A percentile compares a stretch with the other conserved stretches of the same genome.
These are phyloP conservation scores for Pandemis corylana DNA, from an alignment of 2,888 invertebrate genomes.

Conservation along the genomic window DNA sequence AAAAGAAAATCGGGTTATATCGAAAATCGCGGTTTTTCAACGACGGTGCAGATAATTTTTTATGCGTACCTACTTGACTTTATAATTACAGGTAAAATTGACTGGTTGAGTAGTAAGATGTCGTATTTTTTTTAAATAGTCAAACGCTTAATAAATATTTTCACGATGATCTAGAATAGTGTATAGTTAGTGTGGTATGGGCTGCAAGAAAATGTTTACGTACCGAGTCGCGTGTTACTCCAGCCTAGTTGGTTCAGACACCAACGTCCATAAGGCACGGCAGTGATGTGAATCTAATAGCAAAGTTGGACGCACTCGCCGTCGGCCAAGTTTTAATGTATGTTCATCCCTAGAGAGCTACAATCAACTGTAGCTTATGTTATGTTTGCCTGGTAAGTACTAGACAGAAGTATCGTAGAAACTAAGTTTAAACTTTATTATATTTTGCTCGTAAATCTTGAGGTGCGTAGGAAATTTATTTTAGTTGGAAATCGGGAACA, in stretches of 20 bases:
- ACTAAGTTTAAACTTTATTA: conserved; percentile 5
- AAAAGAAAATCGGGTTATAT: no score
- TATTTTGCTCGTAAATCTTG: background rate
- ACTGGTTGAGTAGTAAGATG: no score
- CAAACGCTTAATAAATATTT: no score
- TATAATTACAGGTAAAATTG: no score
- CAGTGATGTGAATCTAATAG: conserved; percentile 34
- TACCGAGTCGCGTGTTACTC: background rate
- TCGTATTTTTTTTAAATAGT: no score
- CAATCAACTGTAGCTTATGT: conserved; percentile 40
- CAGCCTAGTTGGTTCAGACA: background rate
- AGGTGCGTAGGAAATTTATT: background rate
- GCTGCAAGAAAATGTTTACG: no score
- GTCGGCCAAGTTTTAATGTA: conserved; percentile 37
- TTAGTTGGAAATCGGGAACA: background rate
- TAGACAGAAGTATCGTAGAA: conserved; percentile 3
- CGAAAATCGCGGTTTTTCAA: no score
- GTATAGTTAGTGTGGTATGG: no score
- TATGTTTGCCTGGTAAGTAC: conserved; percentile 30
- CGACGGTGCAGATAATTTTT: no score
- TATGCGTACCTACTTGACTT: no score
- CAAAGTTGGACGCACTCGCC: conserved; percentile 26
- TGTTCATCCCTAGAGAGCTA: conserved; percentile 39
- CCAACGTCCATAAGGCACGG: background rate
- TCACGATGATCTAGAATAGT: no score